phyloP scores from a whole-genome alignment of 2,888 invertebrate species.

The Ochropleura plecta region DNA sequence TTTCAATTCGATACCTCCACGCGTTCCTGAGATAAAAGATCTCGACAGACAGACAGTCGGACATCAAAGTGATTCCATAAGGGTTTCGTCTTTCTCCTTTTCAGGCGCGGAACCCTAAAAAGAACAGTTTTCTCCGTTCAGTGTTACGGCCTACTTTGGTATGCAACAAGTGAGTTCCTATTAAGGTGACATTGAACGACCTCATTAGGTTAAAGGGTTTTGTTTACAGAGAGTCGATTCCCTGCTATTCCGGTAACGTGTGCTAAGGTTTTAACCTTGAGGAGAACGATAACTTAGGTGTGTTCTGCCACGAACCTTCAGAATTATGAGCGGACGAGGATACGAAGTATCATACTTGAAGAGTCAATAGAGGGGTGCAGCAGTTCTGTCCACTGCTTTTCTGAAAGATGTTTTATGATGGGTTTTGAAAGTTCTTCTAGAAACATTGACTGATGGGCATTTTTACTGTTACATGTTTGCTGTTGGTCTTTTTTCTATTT shows the following conservation, averaged over 20 bases:
- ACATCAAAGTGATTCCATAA: too few species aligned
- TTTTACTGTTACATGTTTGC: too few species aligned
- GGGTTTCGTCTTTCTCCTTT: too few species aligned
- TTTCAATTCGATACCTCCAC: too few species aligned
- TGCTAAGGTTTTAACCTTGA: conserved; percentile 1
- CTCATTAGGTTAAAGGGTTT: conserved; percentile 30
- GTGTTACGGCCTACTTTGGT: conserved; percentile 13
- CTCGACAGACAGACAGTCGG: too few species aligned
- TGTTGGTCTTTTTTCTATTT: too few species aligned
- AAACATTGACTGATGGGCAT: too few species aligned
- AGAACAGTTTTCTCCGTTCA: neutral
- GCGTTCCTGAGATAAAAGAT: too few species aligned
- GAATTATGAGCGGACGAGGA: neutral
- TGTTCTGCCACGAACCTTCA: neutral
- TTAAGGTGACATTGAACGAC: conserved; percentile 35
- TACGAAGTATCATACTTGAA: neutral
- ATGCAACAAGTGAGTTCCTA: conserved; percentile 48
- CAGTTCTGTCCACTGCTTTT: neutral
- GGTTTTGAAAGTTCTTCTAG: too few species aligned
- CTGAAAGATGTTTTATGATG: neutral
- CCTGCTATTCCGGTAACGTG: neutral
- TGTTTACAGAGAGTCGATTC: conserved; percentile 7
- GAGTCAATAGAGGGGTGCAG: neutral
- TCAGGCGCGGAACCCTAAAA: too few species aligned
- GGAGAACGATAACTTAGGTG: neutral